Evolutionary conservation across 2,888 invertebrate genomes (phyloP).

Genomic region (Dicyrtomina minuta): DNA sequence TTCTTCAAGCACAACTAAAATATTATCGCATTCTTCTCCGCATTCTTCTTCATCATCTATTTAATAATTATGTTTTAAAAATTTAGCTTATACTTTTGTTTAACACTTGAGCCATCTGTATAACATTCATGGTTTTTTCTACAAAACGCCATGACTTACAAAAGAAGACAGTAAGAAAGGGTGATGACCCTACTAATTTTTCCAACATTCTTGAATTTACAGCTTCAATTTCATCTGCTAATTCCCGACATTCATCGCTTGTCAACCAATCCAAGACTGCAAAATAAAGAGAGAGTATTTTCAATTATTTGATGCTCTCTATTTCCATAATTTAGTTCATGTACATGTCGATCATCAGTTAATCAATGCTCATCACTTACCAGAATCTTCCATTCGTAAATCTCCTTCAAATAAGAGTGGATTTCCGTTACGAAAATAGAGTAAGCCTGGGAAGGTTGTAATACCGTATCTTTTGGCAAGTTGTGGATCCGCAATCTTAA

Average conservation of each 20-base stretch:
- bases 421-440: conserved; percentile 70
- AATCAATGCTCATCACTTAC: conserved; percentile 23
- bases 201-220: conserved; percentile 88
- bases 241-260: conserved; percentile 88
- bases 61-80: not conserved
- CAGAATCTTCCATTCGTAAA: conserved; percentile 48
- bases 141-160: conserved; percentile 65
- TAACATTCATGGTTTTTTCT: not conserved
- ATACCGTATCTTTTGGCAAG: conserved; percentile 73
- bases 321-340: no score
- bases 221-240: conserved; percentile 91
- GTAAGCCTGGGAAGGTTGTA: conserved; percentile 89
- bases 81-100: not conserved
- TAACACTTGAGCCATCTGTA: not conserved
- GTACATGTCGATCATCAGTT: no score
- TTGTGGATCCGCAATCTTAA: conserved; percentile 87
- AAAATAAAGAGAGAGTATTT: no score
- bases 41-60: conserved; percentile 45
- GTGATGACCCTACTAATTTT: conserved; percentile 78
- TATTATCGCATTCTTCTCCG: conserved; percentile 88
- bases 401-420: conserved; percentile 76
- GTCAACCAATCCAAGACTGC: conserved; percentile 84
- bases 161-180: conserved; percentile 85
- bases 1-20: conserved; percentile 83
- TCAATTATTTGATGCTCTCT: no score